These are phyloP conservation scores for Timema podura DNA, from an alignment of 2,888 invertebrate genomes.

Conservation along the genomic window DNA sequence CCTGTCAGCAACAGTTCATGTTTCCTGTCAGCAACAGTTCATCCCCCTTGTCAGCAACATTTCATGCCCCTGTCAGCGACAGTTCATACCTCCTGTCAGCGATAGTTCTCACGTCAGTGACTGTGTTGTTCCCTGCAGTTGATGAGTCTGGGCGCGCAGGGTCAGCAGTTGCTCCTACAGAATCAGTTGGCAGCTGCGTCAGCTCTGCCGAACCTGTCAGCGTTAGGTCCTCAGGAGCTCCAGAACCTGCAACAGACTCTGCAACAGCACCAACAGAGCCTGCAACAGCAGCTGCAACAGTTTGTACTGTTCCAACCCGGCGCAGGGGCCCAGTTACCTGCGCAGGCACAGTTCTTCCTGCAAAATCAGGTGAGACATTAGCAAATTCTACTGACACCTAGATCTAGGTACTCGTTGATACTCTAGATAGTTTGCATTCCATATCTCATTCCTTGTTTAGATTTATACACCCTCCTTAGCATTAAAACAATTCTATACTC, in stretches of 20 bases:
- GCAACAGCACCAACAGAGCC: conserved; percentile 59
- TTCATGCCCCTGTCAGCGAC: no score
- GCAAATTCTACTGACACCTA: no score
- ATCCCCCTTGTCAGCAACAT: no score
- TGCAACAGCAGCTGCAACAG: conserved; percentile 61
- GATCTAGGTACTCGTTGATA: no score
- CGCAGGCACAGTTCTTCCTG: conserved; percentile 68
- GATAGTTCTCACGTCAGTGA: no score
- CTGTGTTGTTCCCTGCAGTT: conserved; percentile 34
- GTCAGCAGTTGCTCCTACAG: conserved; percentile 41
- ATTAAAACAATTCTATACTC: no score
- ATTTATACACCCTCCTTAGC: no score
- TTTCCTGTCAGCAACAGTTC: no score
- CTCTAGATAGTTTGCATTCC: not conserved
- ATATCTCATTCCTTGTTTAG: no score
- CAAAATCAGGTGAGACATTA: conserved; percentile 63
- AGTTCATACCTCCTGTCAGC: no score
- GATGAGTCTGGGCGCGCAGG: conserved; percentile 41
- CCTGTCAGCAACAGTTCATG: no score
- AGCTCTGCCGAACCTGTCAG: conserved; percentile 37
- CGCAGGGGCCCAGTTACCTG: conserved; percentile 48
- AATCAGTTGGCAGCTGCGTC: conserved; percentile 42
- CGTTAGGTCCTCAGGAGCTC: conserved; percentile 44
- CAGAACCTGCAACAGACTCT: conserved; percentile 53
- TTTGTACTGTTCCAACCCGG: conserved; percentile 59